These are phyloP conservation scores for Nebria salina DNA, from an alignment of 2,888 invertebrate genomes.

Conservation along the genomic window DNA sequence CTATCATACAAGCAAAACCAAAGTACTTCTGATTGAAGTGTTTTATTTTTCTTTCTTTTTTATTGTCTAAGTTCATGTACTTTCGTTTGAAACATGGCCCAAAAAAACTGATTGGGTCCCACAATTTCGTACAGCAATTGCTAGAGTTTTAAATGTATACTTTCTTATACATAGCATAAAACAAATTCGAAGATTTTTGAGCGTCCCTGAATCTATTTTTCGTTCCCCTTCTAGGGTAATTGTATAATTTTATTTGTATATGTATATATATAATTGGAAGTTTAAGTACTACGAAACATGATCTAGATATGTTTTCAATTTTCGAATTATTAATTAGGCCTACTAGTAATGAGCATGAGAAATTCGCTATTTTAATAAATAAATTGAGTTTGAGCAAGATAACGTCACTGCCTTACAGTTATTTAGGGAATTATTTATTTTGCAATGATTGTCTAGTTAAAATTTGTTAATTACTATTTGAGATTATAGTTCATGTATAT, in stretches of 20 bases:
- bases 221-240: background rate
- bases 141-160: conserved; percentile 12
- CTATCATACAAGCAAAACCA: conserved; percentile 39
- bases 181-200: background rate
- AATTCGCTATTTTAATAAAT: no score
- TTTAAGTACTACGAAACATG: background rate
- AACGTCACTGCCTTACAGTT: no score
- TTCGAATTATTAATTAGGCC: background rate
- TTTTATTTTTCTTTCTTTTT: background rate
- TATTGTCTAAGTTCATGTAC: conserved; percentile 42
- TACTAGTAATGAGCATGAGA: no score
- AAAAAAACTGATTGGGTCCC: conserved; percentile 11
- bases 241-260: background rate
- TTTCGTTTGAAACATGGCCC: conserved; percentile 29
- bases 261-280: background rate
- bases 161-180: background rate
- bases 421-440: no score
- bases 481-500: no score
- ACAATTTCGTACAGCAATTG: conserved; percentile 30
- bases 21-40: conserved; percentile 16
- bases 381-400: no score
- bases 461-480: no score
- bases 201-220: background rate
- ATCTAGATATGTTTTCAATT: background rate
- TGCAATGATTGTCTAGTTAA: no score